phyloP scores from a whole-genome alignment of 2,113 vertebrate genomes.

The Atherinomorus stipes region DNA sequence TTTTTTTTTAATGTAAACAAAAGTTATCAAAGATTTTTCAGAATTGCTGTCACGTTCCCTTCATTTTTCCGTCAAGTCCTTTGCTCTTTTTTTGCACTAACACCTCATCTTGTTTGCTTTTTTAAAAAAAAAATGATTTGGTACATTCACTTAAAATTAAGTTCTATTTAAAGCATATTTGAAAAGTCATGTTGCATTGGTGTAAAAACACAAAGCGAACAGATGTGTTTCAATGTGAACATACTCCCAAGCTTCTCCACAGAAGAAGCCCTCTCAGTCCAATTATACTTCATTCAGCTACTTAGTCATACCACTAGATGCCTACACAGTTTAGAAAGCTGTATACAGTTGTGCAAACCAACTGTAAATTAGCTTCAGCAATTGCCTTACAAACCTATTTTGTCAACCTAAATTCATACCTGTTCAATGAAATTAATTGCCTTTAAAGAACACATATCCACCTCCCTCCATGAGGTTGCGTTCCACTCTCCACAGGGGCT shows the following conservation, averaged over 20 bases:
- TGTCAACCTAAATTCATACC: conserved; percentile 75
- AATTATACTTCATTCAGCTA: conserved; percentile 62
- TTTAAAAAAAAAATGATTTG: conserved; percentile 5
- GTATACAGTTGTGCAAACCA: conserved; percentile 59
- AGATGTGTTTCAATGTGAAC: conserved; percentile 26
- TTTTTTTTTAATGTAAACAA: conserved; percentile 67
- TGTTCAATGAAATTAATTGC: conserved; percentile 85
- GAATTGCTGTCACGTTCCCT: conserved; percentile 52
- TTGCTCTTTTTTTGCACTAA: conserved; percentile 86
- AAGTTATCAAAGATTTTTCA: conserved; percentile 57
- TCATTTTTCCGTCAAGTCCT: conserved; percentile 51
- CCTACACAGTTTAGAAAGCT: conserved; percentile 75
- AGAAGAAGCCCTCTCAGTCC: conserved; percentile 43
- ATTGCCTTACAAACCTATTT: conserved; percentile 76
- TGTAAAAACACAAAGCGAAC: conserved; percentile 45
- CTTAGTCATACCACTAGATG: conserved; percentile 74
- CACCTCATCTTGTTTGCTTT: conserved; percentile 58
- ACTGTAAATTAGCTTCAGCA: conserved; percentile 70
- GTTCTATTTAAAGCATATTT: conserved; percentile 24
- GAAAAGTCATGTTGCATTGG: conserved; percentile 40
- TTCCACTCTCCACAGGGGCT: conserved; percentile 65
- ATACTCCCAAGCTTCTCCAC: conserved; percentile 24
- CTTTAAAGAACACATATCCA: conserved; percentile 69
- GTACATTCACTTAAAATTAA: conserved; percentile 51
- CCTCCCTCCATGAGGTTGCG: conserved; percentile 50